These are phyloP conservation scores for Punctoribates punctum DNA, from an alignment of 2,888 invertebrate genomes.

Conservation along the genomic window DNA sequence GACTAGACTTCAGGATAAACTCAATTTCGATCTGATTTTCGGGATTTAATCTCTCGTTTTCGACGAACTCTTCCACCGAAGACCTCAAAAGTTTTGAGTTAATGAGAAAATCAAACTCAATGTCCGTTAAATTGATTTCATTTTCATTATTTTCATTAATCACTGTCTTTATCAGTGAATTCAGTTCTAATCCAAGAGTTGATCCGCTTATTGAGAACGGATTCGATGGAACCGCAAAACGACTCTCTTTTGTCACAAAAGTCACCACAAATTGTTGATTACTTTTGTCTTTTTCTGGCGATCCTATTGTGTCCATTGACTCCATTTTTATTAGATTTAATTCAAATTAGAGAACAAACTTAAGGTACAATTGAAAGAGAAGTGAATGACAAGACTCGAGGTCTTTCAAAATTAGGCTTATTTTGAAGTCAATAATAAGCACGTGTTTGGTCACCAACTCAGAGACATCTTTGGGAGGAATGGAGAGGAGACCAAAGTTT, in stretches of 20 bases:
- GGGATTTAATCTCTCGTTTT: constrained; percentile 25
- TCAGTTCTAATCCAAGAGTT: constrained; percentile 44
- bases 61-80: constrained; percentile 60
- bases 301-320: not conserved
- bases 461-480: not conserved
- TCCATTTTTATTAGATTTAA: not conserved
- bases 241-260: constrained; percentile 40
- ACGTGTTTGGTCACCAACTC: not conserved
- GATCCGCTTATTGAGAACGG: constrained; percentile 40
- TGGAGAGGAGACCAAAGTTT: too few species aligned
- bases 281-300: not conserved
- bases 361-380: not conserved
- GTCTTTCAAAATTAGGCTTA: too few species aligned
- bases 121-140: constrained; percentile 48
- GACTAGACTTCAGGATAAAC: constrained; percentile 82
- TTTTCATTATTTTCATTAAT: constrained; percentile 49
- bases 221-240: constrained; percentile 46
- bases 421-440: not conserved
- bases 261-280: constrained; percentile 12
- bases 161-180: constrained; percentile 44
- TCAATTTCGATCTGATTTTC: constrained; percentile 85
- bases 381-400: too few species aligned
- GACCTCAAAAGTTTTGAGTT: constrained; percentile 74
- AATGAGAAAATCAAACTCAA: constrained; percentile 83
- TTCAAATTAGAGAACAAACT: not conserved